A percentile compares a stretch with the other conserved stretches of the same genome.
Evolutionary conservation across 2,888 invertebrate species (phyloP).

Genomic region (Hemistola chrysoprasaria): DNA sequence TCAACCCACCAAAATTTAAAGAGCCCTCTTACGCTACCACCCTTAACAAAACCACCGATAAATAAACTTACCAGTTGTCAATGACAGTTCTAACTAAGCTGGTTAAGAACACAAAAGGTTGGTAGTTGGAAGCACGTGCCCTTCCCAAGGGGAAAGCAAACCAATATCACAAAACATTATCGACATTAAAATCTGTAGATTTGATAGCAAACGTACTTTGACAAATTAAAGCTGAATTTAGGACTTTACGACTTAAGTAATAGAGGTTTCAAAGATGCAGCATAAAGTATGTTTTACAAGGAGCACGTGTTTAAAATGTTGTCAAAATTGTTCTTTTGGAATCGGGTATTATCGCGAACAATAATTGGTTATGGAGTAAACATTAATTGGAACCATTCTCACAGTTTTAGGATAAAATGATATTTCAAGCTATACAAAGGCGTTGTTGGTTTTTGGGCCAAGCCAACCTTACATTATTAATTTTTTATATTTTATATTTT

Average conservation of each 20-base stretch:
- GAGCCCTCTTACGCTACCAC: slow-evolving; percentile 29
- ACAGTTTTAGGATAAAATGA: not conserved
- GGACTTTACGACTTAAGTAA: slow-evolving; percentile 1
- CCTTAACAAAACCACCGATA: slow-evolving; percentile 1
- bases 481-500: no score
- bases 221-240: slow-evolving; percentile 1
- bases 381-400: slow-evolving; percentile 3
- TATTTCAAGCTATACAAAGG: no score
- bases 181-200: slow-evolving; percentile 16
- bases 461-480: no score
- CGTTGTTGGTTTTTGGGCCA: no score
- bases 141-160: slow-evolving; percentile 43
- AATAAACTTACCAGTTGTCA: slow-evolving; percentile 1
- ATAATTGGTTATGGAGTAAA: slow-evolving; percentile 23
- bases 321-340: slow-evolving; percentile 31
- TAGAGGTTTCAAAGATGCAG: slow-evolving; percentile 2
- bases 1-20: slow-evolving; percentile 40
- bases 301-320: slow-evolving; percentile 23
- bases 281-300: slow-evolving; percentile 6
- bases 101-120: slow-evolving; percentile 44
- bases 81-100: slow-evolving; percentile 35
- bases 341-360: slow-evolving; percentile 27
- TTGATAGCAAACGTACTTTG: slow-evolving; percentile 4
- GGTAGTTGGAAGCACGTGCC: slow-evolving; percentile 46
- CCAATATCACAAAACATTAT: slow-evolving; percentile 24